Evolutionary conservation across 1,140 invertebrate genomes (phyloP).

Genomic region (Drosophila fuyamai): DNA sequence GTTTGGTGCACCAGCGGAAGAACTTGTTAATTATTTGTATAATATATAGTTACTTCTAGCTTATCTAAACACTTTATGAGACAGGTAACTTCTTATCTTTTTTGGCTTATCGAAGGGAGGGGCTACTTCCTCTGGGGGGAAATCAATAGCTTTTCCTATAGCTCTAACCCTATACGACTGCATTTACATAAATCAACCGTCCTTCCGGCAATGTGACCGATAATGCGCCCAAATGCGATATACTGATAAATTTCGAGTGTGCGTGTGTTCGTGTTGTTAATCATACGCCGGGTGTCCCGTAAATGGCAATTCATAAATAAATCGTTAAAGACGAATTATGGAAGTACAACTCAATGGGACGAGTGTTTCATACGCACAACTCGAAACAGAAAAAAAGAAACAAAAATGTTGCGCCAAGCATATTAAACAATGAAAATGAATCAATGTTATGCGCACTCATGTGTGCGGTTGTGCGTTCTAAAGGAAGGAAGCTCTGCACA

Average conservation of each 20-base stretch:
- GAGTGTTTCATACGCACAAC: slow-evolving; percentile 22
- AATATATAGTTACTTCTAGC: slow-evolving; percentile 1
- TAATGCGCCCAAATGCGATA: slow-evolving; percentile 61
- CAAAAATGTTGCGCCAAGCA: slow-evolving; percentile 65
- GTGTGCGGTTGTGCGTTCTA: slow-evolving; percentile 41
- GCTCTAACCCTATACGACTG: neutral
- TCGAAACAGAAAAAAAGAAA: slow-evolving; percentile 13
- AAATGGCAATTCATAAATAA: slow-evolving; percentile 73
- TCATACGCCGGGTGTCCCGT: slow-evolving; percentile 44
- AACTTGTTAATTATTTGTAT: slow-evolving; percentile 51
- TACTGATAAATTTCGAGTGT: slow-evolving; percentile 38
- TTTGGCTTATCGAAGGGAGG: slow-evolving; percentile 8
- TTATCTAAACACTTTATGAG: slow-evolving; percentile 2
- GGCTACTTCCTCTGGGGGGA: neutral
- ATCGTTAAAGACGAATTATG: slow-evolving; percentile 74
- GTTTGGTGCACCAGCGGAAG: slow-evolving; percentile 13
- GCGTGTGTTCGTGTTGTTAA: slow-evolving; percentile 62
- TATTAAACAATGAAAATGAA: slow-evolving; percentile 83
- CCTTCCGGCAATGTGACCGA: slow-evolving; percentile 64
- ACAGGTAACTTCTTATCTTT: slow-evolving; percentile 15
- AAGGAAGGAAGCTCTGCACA: slow-evolving; percentile 76
- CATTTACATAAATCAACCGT: slow-evolving; percentile 54
- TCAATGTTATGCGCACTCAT: slow-evolving; percentile 74
- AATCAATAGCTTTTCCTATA: slow-evolving; percentile 5
- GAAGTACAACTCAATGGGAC: slow-evolving; percentile 58